Evolutionary conservation across 2,797 vertebrate species (phyloP).

Genomic region (Taenioides sp.): DNA sequence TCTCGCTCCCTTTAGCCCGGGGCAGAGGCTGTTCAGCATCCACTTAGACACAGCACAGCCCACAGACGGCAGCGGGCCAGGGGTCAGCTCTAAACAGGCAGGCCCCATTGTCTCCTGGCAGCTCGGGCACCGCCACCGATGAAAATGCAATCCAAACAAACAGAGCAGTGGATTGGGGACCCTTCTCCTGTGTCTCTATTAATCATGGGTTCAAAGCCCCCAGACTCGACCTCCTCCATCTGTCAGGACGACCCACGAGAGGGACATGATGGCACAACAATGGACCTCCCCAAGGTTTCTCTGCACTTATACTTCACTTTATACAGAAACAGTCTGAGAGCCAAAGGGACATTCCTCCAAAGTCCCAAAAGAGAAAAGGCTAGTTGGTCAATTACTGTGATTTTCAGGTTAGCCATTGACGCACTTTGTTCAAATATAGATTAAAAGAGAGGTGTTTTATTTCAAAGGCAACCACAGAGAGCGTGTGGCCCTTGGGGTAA

Average conservation of each 20-base stretch:
- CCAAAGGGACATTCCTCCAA: slow-evolving; percentile 27
- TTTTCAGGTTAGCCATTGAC: neutral
- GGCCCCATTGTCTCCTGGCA: slow-evolving; percentile 77
- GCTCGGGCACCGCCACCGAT: slow-evolving; percentile 78
- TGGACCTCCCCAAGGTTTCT: slow-evolving; percentile 66
- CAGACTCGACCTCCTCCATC: slow-evolving; percentile 64
- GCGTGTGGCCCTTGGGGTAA: too few relatives aligned
- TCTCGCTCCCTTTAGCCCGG: slow-evolving; percentile 56
- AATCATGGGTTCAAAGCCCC: slow-evolving; percentile 80
- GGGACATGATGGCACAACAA: slow-evolving; percentile 77
- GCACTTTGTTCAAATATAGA: neutral
- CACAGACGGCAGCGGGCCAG: slow-evolving; percentile 75
- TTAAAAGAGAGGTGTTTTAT: neutral
- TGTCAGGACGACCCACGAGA: slow-evolving; percentile 68
- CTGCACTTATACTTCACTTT: slow-evolving; percentile 56
- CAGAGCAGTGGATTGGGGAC: slow-evolving; percentile 68
- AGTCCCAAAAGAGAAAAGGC: slow-evolving; percentile 11
- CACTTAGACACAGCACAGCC: slow-evolving; percentile 76
- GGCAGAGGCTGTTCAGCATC: slow-evolving; percentile 78
- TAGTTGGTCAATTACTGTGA: neutral
- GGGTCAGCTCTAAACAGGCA: slow-evolving; percentile 80
- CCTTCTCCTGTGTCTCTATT: slow-evolving; percentile 80
- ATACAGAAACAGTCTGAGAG: slow-evolving; percentile 47
- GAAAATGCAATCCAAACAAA: slow-evolving; percentile 86
- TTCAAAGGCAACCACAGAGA: neutral